A percentile compares a stretch with the other conserved stretches of the same genome.
These are phyloP conservation scores for Pelodytes ibericus DNA, from an alignment of 2,797 vertebrate genomes.

Conservation along the genomic window DNA sequence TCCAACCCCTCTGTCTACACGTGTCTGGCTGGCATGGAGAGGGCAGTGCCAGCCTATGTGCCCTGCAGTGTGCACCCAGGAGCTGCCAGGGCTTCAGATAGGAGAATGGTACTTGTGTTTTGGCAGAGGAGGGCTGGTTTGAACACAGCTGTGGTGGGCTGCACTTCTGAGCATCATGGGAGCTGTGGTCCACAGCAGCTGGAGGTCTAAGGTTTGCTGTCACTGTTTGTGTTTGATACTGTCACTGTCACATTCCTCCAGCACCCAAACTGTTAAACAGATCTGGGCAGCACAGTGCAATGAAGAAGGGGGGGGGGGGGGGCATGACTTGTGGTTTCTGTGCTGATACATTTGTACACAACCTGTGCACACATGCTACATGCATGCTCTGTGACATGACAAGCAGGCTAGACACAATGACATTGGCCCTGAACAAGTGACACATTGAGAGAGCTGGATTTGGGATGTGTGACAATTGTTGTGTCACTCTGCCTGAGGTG, in stretches of 20 bases:
- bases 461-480: not conserved
- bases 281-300: not conserved
- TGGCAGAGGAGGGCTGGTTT: slow-evolving; percentile 2
- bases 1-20: slow-evolving; percentile 16
- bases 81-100: not conserved
- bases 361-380: not conserved
- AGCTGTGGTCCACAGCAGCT: too few relatives aligned
- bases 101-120: not conserved
- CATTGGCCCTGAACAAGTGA: slow-evolving; percentile 29
- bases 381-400: not conserved
- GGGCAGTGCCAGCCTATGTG: not conserved
- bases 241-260: not conserved
- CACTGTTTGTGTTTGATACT: too few relatives aligned
- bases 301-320: too few relatives aligned
- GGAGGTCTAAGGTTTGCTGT: too few relatives aligned
- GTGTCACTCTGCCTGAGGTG: not conserved
- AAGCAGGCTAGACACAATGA: slow-evolving; percentile 21
- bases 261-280: not conserved
- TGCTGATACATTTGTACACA: not conserved
- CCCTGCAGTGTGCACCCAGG: slow-evolving; percentile 24
- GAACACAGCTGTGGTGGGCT: not conserved
- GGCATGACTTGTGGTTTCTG: not conserved
- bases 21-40: slow-evolving; percentile 20
- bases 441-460: slow-evolving; percentile 18
- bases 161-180: too few relatives aligned